These are phyloP conservation scores for Bombycilla garrulus DNA, from an alignment of 2,113 vertebrate genomes.

Conservation along the genomic window DNA sequence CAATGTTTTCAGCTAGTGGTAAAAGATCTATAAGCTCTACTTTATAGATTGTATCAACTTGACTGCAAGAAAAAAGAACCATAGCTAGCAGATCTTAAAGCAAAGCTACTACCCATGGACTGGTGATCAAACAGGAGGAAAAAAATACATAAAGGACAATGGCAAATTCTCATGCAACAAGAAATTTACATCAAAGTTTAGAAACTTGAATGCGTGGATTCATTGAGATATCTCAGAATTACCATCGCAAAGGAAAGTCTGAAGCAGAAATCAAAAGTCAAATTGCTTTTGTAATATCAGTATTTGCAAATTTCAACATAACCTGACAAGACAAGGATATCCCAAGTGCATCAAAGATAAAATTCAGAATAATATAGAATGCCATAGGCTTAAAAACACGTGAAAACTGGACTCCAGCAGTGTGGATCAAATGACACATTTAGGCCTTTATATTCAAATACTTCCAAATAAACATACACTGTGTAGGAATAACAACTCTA, in stretches of 20 bases:
- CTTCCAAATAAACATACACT: not conserved
- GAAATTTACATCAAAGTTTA: conserved; percentile 41
- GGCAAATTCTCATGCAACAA: not conserved
- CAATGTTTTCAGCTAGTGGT: not conserved
- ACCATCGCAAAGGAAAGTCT: conserved; percentile 25
- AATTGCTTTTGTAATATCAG: not conserved
- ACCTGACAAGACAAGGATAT: not conserved
- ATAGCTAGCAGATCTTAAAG: not conserved
- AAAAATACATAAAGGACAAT: not conserved
- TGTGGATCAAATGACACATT: not conserved
- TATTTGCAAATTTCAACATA: not conserved
- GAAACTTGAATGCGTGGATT: conserved; percentile 10
- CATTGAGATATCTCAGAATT: conserved; percentile 16
- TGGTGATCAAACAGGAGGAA: not conserved
- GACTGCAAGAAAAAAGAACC: not conserved
- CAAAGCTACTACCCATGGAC: not conserved
- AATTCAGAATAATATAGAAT: not conserved
- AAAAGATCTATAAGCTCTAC: not conserved
- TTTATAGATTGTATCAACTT: not conserved
- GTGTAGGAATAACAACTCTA: not conserved
- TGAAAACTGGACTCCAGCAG: not conserved
- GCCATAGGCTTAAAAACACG: not conserved
- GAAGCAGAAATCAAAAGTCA: conserved; percentile 21
- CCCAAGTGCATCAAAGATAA: not conserved
- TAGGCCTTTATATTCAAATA: not conserved